These are phyloP conservation scores for Pemphigus obesinymphae DNA, from an alignment of 1,140 invertebrate genomes.

Conservation along the genomic window DNA sequence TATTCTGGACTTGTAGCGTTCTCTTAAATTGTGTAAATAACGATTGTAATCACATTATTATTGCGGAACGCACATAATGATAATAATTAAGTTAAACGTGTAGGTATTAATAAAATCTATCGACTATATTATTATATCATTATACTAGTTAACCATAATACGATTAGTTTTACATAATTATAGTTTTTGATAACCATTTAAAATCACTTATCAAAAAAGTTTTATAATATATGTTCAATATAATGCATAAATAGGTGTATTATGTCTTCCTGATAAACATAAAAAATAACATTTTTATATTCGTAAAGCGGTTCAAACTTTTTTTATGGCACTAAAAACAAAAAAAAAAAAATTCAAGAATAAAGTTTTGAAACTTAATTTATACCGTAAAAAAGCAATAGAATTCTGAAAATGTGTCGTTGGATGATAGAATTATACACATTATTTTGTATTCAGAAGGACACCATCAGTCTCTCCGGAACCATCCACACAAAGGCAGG, in stretches of 20 bases:
- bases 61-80: too few relatives aligned
- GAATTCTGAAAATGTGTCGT: constrained; percentile 3
- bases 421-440: not conserved
- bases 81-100: too few relatives aligned
- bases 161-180: too few relatives aligned
- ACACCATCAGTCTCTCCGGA: not conserved
- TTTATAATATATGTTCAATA: not conserved
- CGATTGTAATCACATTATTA: too few relatives aligned
- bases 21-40: too few relatives aligned
- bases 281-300: not conserved
- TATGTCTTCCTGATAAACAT: not conserved
- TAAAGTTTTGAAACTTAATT: constrained; percentile 14
- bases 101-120: too few relatives aligned
- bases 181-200: too few relatives aligned
- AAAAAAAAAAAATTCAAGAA: not conserved
- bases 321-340: constrained; percentile 7
- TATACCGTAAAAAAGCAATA: constrained; percentile 8
- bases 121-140: too few relatives aligned
- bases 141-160: too few relatives aligned
- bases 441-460: constrained; percentile 3
- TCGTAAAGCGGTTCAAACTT: not conserved
- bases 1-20: too few relatives aligned
- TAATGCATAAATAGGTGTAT: too few relatives aligned
- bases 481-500: not conserved
- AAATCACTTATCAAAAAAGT: not conserved